A percentile compares a stretch with the other conserved stretches of the same genome.
Evolutionary conservation across 2,797 vertebrate species (phyloP).

Genomic region (Silurus lanzhouensis): DNA sequence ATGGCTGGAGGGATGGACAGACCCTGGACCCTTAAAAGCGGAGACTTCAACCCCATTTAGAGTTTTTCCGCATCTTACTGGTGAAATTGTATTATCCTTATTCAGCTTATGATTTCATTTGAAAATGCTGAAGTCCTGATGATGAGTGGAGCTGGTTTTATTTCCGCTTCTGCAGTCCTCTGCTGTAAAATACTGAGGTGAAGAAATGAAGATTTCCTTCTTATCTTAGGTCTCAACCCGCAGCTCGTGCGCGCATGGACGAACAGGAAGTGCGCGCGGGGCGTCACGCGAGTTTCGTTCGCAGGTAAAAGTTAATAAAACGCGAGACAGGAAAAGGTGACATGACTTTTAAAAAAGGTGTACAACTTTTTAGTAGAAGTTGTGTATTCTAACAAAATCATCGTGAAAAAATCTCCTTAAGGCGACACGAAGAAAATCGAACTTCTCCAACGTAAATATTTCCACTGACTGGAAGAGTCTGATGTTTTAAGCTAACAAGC

Average conservation of each 20-base stretch:
- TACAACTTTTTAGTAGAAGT: not conserved
- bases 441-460: not conserved
- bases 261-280: not conserved
- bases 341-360: not conserved
- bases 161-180: not conserved
- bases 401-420: not conserved
- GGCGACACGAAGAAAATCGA: not conserved
- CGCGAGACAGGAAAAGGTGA: not conserved
- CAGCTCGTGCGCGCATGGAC: constrained; percentile 13
- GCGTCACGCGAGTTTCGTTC: constrained; percentile 32
- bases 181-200: too few relatives aligned
- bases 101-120: not conserved
- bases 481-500: constrained; percentile 27
- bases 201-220: not conserved
- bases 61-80: not conserved
- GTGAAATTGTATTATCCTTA: not conserved
- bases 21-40: not conserved
- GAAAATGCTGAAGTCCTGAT: not conserved
- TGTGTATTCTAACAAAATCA: not conserved
- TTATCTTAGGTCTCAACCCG: not conserved
- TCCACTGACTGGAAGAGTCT: constrained; percentile 6
- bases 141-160: not conserved
- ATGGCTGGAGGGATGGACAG: not conserved
- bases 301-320: constrained; percentile 37
- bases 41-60: too few relatives aligned